phyloP scores from a whole-genome alignment of 2,797 vertebrate genomes.

The Sciaenops ocellatus region DNA sequence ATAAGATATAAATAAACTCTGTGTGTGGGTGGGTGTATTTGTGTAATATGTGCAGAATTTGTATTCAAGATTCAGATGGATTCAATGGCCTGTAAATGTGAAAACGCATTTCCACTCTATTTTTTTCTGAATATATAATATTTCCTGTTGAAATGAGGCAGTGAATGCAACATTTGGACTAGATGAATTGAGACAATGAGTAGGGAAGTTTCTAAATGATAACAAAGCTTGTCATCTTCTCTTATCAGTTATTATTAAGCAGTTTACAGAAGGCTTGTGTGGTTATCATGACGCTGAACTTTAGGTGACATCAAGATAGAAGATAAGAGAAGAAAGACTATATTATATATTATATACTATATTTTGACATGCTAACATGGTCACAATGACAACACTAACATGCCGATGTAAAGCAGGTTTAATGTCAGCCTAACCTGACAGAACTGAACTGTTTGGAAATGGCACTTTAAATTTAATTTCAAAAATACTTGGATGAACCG shows the following conservation, averaged over 20 bases:
- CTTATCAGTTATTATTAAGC: not conserved
- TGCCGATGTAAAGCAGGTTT: too few relatives aligned
- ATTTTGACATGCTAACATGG: not conserved
- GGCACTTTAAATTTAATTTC: too few relatives aligned
- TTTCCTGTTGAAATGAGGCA: not conserved
- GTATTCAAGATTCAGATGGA: conserved; percentile 10
- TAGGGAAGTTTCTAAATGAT: not conserved
- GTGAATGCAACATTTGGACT: not conserved
- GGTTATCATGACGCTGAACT: not conserved
- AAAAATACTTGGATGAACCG: too few relatives aligned
- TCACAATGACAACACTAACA: not conserved
- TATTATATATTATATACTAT: too few relatives aligned
- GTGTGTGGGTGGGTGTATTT: not conserved
- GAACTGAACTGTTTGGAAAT: too few relatives aligned
- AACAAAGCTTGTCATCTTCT: not conserved
- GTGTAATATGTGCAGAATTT: not conserved
- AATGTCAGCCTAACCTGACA: too few relatives aligned
- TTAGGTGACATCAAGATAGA: not conserved
- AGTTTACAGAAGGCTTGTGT: not conserved
- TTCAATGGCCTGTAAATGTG: conserved; percentile 16
- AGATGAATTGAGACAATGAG: not conserved
- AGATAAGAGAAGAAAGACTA: too few relatives aligned
- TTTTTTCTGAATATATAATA: conserved; percentile 8
- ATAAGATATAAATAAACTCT: not conserved
- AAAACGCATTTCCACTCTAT: not conserved